These are phyloP conservation scores for Tachina fera DNA, from an alignment of 2,888 invertebrate genomes.

Conservation along the genomic window DNA sequence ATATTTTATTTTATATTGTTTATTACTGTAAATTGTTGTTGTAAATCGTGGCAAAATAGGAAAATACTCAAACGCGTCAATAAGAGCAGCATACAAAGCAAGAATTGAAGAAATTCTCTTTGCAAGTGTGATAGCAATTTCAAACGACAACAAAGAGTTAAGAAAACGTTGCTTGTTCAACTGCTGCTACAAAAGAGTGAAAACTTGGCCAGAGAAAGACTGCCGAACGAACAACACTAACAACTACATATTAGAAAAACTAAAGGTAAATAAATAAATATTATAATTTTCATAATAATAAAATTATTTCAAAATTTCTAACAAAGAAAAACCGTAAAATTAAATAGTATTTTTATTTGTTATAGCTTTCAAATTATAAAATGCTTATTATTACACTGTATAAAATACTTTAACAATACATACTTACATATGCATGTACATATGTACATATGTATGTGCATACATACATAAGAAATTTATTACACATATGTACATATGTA, in stretches of 20 bases:
- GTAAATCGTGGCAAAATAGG: constrained; percentile 65
- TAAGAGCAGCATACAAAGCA: constrained; percentile 23
- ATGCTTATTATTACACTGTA: too few relatives aligned
- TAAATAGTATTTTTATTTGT: too few relatives aligned
- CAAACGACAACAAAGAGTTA: constrained; percentile 1
- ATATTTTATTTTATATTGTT: constrained; percentile 18
- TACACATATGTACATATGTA: too few relatives aligned
- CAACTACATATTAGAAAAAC: background rate
- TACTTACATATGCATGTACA: too few relatives aligned
- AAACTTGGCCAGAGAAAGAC: constrained; percentile 5
- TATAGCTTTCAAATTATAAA: too few relatives aligned
- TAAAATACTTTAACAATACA: too few relatives aligned
- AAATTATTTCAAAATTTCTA: too few relatives aligned
- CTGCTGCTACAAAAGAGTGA: constrained; percentile 23
- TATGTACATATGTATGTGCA: too few relatives aligned
- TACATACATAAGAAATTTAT: too few relatives aligned
- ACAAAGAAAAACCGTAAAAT: too few relatives aligned
- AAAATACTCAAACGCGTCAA: constrained; percentile 11
- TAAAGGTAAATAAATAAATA: constrained; percentile 43
- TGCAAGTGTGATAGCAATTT: background rate
- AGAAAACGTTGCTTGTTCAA: background rate
- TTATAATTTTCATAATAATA: too few relatives aligned
- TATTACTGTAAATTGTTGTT: constrained; percentile 61
- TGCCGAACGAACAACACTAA: background rate
- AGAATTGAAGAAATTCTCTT: constrained; percentile 46